A percentile compares a stretch with the other conserved stretches of the same genome.
phyloP scores from a whole-genome alignment of 2,888 invertebrate genomes.

The Scaptomyza polygonia region DNA sequence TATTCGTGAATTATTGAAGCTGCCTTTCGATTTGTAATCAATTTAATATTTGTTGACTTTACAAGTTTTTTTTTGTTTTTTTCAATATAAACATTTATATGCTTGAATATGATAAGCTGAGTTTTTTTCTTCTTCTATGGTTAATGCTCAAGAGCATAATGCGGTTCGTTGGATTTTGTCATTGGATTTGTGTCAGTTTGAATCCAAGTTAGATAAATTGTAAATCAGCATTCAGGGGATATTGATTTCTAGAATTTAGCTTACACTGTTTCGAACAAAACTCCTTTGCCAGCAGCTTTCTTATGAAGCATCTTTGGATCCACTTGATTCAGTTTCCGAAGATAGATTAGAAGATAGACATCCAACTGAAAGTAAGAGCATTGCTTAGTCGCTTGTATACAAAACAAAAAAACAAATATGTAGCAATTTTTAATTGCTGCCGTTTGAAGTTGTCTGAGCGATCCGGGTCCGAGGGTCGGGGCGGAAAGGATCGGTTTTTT shows the following conservation, averaged over 20 bases:
- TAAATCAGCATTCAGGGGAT: too few species aligned
- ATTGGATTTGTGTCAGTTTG: neutral
- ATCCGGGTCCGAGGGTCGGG: constrained; percentile 32
- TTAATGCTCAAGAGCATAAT: neutral
- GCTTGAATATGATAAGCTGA: neutral
- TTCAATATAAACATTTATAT: neutral
- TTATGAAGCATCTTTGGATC: too few species aligned
- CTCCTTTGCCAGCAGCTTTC: too few species aligned
- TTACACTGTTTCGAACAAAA: too few species aligned
- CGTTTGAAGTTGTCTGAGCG: constrained; percentile 58
- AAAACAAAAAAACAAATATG: constrained; percentile 37
- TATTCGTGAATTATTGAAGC: neutral
- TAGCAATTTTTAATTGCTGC: constrained; percentile 72
- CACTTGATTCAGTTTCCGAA: too few species aligned
- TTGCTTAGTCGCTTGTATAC: constrained; percentile 21
- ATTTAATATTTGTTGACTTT: too few species aligned
- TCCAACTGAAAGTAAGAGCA: constrained; percentile 17
- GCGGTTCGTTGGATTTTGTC: neutral
- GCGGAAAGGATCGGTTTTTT: constrained; percentile 35
- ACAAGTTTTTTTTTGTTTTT: neutral
- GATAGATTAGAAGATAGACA: too few species aligned
- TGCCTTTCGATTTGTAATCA: too few species aligned
- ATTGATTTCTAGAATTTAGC: too few species aligned
- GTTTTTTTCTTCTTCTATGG: neutral
- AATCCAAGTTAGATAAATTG: neutral